Conservation (phyloP, 2,113 vertebrate species). For the Python bivittatus region DNA sequence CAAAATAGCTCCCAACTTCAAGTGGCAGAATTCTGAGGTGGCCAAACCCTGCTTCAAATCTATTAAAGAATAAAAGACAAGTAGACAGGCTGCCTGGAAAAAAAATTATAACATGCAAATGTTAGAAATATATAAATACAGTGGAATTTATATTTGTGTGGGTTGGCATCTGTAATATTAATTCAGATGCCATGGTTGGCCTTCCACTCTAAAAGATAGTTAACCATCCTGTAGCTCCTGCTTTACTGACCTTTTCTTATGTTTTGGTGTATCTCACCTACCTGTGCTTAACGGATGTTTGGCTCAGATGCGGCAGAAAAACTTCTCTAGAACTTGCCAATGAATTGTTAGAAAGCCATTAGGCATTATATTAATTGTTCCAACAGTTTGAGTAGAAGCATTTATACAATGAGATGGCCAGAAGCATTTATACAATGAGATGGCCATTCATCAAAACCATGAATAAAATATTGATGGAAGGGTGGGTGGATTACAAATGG, state of each 20-base stretch:
- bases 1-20: not conserved
- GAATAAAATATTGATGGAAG: conserved; percentile 72
- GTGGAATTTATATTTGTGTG: not conserved
- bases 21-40: not conserved
- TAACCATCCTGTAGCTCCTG: not conserved
- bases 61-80: not conserved
- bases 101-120: not conserved
- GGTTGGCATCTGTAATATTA: not conserved
- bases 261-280: not conserved
- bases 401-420: conserved; percentile 63
- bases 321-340: conserved; percentile 41
- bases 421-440: conserved; percentile 63
- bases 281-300: conserved; percentile 32
- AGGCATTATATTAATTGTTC: conserved; percentile 67
- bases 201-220: not conserved
- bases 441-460: conserved; percentile 63
- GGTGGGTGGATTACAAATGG: conserved; percentile 52
- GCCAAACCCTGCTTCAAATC: not conserved
- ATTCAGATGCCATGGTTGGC: not conserved
- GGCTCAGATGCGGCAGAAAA: conserved; percentile 46
- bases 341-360: conserved; percentile 60
- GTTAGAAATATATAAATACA: not conserved
- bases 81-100: not conserved
- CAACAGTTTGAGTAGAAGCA: conserved; percentile 57
- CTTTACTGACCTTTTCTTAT: conserved; percentile 26